A percentile compares a stretch with the other conserved stretches of the same genome.
phyloP scores from a whole-genome alignment of 2,113 vertebrate species.

The Petroica traversi region DNA sequence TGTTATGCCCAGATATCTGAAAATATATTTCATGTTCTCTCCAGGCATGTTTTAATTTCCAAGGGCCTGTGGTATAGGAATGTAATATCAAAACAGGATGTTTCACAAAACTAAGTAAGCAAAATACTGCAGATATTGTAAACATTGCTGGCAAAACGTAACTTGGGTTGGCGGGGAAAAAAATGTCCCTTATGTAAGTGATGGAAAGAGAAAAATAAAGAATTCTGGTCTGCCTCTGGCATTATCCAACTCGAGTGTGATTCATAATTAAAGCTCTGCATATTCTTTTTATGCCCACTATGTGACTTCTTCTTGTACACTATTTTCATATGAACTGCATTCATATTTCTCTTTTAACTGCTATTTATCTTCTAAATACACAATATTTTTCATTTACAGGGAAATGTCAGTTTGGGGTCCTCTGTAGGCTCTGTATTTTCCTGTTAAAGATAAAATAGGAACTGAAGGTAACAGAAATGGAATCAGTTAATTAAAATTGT shows the following conservation, averaged over 20 bases:
- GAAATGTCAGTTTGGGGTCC: neutral
- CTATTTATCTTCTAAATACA: neutral
- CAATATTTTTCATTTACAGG: neutral
- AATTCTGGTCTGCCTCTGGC: neutral
- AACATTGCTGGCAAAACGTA: neutral
- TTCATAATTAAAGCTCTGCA: neutral
- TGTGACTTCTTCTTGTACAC: neutral
- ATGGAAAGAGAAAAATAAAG: neutral
- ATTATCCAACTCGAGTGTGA: fast-evolving
- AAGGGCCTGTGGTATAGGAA: neutral
- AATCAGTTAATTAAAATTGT: neutral
- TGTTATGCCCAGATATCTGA: neutral
- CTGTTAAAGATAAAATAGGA: neutral
- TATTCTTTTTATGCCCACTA: neutral
- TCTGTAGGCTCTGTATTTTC: neutral
- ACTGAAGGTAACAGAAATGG: neutral
- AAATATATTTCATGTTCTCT: neutral
- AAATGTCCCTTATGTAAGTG: neutral
- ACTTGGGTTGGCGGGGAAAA: neutral
- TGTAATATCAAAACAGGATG: neutral
- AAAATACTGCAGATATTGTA: neutral
- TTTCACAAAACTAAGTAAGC: neutral
- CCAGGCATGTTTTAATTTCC: neutral
- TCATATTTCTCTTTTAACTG: neutral
- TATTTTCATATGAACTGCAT: neutral